Evolutionary conservation across 37 sponge, comb jelly and placozoan species (phyloP).

Genomic region (Ianthella basta): DNA sequence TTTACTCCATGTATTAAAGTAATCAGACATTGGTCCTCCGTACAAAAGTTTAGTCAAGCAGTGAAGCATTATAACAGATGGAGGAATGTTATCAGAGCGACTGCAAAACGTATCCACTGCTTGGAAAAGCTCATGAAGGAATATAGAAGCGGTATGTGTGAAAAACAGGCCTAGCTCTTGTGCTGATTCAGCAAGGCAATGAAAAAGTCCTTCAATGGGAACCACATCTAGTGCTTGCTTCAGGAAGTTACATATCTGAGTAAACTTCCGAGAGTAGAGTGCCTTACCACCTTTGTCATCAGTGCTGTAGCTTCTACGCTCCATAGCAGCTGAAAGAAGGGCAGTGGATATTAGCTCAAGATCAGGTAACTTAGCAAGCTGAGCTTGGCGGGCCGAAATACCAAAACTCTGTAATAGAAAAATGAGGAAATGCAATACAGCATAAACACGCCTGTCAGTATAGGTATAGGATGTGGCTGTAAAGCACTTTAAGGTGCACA

Average conservation of each 20-base stretch:
- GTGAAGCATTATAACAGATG: no score
- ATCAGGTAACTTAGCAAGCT: not conserved
- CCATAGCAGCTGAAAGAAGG: slow-evolving; percentile 11
- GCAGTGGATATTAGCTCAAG: not conserved
- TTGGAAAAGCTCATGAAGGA: not conserved
- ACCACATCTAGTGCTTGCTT: slow-evolving; percentile 3
- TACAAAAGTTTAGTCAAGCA: no score
- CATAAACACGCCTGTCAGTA: not conserved
- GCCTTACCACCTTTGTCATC: not conserved
- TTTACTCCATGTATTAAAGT: no score
- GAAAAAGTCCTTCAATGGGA: slow-evolving; percentile 13
- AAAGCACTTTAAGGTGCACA: not conserved
- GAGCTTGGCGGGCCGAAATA: slow-evolving; percentile 4
- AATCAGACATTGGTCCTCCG: no score
- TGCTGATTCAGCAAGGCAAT: not conserved
- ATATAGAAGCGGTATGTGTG: not conserved
- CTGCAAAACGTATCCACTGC: not conserved
- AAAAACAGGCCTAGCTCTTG: no score
- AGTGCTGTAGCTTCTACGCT: not conserved
- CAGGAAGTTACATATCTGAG: not conserved
- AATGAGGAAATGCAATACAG: not conserved
- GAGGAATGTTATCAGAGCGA: not conserved
- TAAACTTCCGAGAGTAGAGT: slow-evolving; percentile 4
- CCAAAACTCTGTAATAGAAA: not conserved
- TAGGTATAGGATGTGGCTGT: not conserved